Percentiles rank a stretch among this genome's conserved stretches.
phyloP scores from a whole-genome alignment of 2,888 invertebrate species.

The Oligia latruncula region DNA sequence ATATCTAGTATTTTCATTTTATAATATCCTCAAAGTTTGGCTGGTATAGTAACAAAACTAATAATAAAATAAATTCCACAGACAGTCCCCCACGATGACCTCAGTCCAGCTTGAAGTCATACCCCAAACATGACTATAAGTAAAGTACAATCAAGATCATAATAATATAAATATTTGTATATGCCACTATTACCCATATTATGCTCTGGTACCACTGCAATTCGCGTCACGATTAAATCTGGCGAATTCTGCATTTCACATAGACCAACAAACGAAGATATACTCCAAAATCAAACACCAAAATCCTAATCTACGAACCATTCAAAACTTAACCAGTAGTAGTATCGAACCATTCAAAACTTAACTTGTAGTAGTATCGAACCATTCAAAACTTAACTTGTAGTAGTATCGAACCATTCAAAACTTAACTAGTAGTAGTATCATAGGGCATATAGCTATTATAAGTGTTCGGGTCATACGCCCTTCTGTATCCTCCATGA shows the following conservation, averaged over 20 bases:
- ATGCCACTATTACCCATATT: not conserved
- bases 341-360: no score
- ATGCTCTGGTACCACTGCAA: no score
- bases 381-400: no score
- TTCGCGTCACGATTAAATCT: not conserved
- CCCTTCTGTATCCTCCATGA: conserved; percentile 89
- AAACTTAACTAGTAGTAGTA: conserved; percentile 71
- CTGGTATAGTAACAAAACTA: not conserved
- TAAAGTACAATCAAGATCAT: not conserved
- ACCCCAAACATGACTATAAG: no score
- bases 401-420: not conserved
- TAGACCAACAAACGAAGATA: not conserved
- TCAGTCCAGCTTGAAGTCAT: not conserved
- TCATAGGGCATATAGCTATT: conserved; percentile 87
- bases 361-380: no score
- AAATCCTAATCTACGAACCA: conserved; percentile 9
- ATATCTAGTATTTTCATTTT: conserved; percentile 25
- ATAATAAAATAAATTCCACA: not conserved
- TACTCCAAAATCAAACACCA: conserved; percentile 5
- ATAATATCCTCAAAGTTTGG: not conserved
- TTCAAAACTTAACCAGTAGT: no score
- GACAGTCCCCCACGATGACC: conserved; percentile 17
- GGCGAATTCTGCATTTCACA: not conserved
- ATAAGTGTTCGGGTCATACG: conserved; percentile 84
- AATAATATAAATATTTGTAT: not conserved